A percentile compares a stretch with the other conserved stretches of the same genome.
Evolutionary conservation across 2,888 invertebrate species (phyloP).

Genomic region (Himalopsyche kuldschensis): DNA sequence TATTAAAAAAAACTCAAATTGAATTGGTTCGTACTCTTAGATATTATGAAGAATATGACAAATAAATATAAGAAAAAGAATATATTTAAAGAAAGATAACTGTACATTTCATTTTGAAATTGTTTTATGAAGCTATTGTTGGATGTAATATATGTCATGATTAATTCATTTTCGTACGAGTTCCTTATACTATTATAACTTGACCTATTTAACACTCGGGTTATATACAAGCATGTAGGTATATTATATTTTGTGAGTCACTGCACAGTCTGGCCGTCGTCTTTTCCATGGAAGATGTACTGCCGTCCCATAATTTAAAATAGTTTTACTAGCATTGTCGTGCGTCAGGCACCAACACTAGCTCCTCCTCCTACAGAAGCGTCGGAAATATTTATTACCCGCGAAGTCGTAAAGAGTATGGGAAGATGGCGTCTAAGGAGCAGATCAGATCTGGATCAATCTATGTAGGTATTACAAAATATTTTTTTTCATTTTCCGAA

Average conservation of each 20-base stretch:
- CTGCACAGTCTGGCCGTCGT: background rate
- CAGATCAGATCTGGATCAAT: background rate
- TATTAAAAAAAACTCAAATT: too few relatives aligned
- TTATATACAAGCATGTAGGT: background rate
- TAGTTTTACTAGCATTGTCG: constrained; percentile 1
- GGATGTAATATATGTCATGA: too few relatives aligned
- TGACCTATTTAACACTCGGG: background rate
- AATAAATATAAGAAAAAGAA: too few relatives aligned
- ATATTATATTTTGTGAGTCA: background rate
- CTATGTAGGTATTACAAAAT: background rate
- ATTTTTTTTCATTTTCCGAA: too few relatives aligned
- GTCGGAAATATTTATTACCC: constrained; percentile 25
- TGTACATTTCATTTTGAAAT: too few relatives aligned
- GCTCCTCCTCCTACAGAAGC: background rate
- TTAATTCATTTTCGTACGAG: background rate
- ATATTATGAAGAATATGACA: too few relatives aligned
- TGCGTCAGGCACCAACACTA: background rate
- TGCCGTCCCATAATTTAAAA: constrained; percentile 1
- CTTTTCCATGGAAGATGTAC: background rate
- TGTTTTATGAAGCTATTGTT: too few relatives aligned
- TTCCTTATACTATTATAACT: background rate
- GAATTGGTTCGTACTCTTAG: too few relatives aligned
- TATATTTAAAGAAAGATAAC: too few relatives aligned
- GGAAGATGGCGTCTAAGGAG: background rate
- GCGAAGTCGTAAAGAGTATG: constrained; percentile 24